phyloP scores from a whole-genome alignment of 37 sponge, comb jelly and placozoan genomes.

The Chondrosia reniformis region DNA sequence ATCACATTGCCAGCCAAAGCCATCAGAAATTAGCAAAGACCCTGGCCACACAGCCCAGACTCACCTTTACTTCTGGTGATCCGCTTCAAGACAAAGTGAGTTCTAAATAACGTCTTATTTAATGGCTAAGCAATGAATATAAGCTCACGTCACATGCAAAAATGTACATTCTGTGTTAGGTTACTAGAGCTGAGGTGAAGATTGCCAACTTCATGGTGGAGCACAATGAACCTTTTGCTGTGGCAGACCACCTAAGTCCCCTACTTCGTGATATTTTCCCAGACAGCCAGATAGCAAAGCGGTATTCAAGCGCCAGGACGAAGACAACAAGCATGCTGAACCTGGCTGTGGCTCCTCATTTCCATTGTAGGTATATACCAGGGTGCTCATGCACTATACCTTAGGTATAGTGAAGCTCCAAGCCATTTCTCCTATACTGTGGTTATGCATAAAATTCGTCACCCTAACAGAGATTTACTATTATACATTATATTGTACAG shows the following conservation, averaged over 20 bases:
- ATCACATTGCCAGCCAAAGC: constrained; percentile 26
- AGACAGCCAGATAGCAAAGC: constrained; percentile 30
- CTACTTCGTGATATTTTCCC: constrained; percentile 9
- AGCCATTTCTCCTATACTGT: not conserved
- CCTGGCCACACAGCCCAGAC: constrained; percentile 7
- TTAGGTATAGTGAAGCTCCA: not conserved
- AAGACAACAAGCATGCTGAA: constrained; percentile 25
- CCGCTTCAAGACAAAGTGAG: not conserved
- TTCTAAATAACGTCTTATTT: not conserved
- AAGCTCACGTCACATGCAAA: constrained; percentile 3
- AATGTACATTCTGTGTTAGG: not conserved
- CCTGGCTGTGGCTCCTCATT: constrained; percentile 19
- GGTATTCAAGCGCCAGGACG: constrained; percentile 15
- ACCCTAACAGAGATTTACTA: not conserved
- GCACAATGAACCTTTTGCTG: constrained; percentile 30
- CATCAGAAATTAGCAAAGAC: constrained; percentile 18
- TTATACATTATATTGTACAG: too few species aligned
- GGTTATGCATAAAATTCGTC: not conserved
- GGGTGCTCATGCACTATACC: not conserved
- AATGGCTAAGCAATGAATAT: not conserved
- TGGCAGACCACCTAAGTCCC: constrained; percentile 23
- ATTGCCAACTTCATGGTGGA: constrained; percentile 17
- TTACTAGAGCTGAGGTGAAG: constrained; percentile 27
- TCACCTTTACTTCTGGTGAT: constrained; percentile 17
- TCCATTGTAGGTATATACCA: constrained; percentile 3